Evolutionary conservation across 2,888 invertebrate genomes (phyloP).

Genomic region (Caenorhabditis sulstoni): DNA sequence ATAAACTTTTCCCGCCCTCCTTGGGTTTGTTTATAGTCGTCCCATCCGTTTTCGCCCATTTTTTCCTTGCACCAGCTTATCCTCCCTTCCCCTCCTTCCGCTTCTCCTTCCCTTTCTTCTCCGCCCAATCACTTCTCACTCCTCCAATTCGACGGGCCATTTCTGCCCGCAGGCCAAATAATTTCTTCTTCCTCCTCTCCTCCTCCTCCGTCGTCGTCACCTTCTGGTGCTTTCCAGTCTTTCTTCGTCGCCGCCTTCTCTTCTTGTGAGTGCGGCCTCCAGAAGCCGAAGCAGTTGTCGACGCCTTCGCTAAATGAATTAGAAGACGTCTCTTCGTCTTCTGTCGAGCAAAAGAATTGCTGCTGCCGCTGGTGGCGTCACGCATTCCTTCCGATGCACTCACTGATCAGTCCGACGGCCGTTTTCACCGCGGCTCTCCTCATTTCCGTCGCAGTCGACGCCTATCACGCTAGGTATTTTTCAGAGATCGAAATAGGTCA

Average conservation of each 20-base stretch:
- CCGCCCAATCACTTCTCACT: conserved; percentile 51
- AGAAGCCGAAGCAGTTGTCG: not conserved
- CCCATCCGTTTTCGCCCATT: conserved; percentile 16
- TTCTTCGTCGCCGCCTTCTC: conserved; percentile 7
- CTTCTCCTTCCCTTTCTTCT: not conserved
- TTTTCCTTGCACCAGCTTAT: conserved; percentile 39
- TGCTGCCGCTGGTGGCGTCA: conserved; percentile 11
- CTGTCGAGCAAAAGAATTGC: conserved; percentile 27
- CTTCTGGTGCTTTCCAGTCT: too few species aligned
- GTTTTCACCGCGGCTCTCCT: conserved; percentile 2
- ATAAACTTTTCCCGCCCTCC: conserved; percentile 17
- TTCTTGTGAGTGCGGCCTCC: conserved; percentile 13
- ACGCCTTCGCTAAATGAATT: conserved; percentile 46
- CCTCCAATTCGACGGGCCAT: conserved; percentile 38
- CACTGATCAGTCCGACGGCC: conserved; percentile 25
- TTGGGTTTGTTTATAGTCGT: conserved; percentile 52
- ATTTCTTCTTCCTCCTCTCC: conserved; percentile 25
- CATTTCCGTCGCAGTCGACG: not conserved
- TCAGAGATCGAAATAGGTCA: too few species aligned
- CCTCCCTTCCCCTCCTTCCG: conserved; percentile 10
- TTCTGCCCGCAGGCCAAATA: conserved; percentile 57
- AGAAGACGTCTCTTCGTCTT: conserved; percentile 28
- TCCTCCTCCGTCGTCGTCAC: too few species aligned
- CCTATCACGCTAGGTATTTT: conserved; percentile 48
- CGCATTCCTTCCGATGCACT: conserved; percentile 27